Base-by-base conservation (phyloP, 2,888 invertebrate genomes). In the Phalera bucephala region DNA sequence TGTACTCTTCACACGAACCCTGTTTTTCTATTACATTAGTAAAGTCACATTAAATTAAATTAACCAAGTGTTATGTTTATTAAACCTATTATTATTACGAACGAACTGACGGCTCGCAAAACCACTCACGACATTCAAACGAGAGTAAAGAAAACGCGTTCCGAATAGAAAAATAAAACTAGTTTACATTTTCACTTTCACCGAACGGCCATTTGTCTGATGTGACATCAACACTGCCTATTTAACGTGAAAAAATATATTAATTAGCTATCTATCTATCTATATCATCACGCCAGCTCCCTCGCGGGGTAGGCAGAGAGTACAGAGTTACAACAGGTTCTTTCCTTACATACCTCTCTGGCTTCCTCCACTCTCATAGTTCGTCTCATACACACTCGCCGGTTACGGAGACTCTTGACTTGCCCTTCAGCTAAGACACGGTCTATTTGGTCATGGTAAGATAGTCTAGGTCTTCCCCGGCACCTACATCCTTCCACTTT, bases 181-280 rank as follows among this genome's bases (percentile, higher is more conserved):
- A 21, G 42, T 45, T 40, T 32, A 29, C 17, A 28, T 52, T 44
- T 54, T 40, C 43, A 54, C 62, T 61, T 54, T 61, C 41, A 13
- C 29, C 20, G 7, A 13, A 25, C 7, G 8, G 5, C 25, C 25
- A 25, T 25, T 25, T 12, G 25, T 13, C 8, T 11, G 27, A 37
- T 10, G 23, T 27, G 23, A 25, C 1, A 9, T n/a, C 9, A 9
- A 21, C 21, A 21, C 21, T 9, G 22, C 5, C 9, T 22, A 9
- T 6, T 20, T 10, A 10, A 10, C 22, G 10, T 22, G 10, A 22
- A 22, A 9, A 22, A 10, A 22, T 10, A 22, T 22, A 21, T n/a
- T n/a, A n/a, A n/a, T n/a, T n/a, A n/a, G n/a, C n/a, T n/a, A n/a
- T n/a, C n/a, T n/a, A n/a, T n/a, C n/a, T n/a, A n/a, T n/a, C n/a